A percentile compares a stretch with the other conserved stretches of the same genome.
phyloP scores from a whole-genome alignment of 2,113 vertebrate genomes.

The Actinemys pallida region DNA sequence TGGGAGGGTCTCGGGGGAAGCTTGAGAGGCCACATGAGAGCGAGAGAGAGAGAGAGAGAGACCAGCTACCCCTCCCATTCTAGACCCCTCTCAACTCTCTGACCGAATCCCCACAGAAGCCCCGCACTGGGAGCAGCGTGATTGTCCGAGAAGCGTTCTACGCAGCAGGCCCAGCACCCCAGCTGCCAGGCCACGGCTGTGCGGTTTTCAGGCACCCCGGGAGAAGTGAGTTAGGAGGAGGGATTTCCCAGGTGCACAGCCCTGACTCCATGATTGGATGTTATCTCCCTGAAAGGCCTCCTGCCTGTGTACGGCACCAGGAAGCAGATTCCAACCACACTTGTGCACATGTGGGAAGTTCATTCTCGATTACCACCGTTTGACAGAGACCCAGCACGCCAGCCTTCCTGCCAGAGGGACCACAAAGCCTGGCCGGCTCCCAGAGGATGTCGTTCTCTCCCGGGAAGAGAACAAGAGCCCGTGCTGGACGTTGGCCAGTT shows the following conservation, averaged over 20 bases:
- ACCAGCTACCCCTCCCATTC: neutral
- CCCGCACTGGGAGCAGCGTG: neutral
- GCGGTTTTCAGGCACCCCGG: neutral
- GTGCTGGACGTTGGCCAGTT: neutral
- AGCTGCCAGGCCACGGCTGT: too few species aligned
- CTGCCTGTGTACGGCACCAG: neutral
- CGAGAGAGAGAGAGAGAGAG: neutral
- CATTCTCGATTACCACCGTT: neutral
- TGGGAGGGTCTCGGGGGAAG: neutral
- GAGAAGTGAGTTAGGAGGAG: neutral
- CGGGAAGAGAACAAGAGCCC: rapidly evolving
- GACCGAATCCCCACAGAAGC: too few species aligned
- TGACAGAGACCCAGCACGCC: neutral
- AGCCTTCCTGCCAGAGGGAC: neutral
- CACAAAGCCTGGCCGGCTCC: neutral
- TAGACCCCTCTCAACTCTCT: neutral
- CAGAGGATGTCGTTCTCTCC: neutral
- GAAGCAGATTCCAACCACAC: too few species aligned
- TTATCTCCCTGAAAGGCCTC: neutral
- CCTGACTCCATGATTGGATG: neutral
- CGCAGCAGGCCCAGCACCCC: neutral
- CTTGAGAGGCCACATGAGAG: too few species aligned
- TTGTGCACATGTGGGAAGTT: neutral
- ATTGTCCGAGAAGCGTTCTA: neutral
- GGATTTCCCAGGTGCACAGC: neutral